phyloP scores from a whole-genome alignment of 2,888 invertebrate species.

The Trypoxylon attenuatum region DNA sequence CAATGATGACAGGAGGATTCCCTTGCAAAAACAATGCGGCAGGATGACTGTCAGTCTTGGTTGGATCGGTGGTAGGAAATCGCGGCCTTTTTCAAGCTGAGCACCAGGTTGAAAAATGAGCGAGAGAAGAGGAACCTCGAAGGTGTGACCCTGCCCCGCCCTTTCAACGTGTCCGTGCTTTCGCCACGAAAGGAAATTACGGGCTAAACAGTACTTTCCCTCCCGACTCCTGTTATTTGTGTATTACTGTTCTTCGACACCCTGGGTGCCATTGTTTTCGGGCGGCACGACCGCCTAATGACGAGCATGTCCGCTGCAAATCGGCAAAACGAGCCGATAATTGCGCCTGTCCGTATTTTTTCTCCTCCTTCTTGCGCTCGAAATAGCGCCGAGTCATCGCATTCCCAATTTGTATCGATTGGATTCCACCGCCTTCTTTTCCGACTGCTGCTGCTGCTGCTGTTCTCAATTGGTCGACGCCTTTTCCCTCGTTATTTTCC shows the following conservation, averaged over 20 bases:
- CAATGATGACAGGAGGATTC: conserved; percentile 65
- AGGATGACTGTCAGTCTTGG: conserved; percentile 61
- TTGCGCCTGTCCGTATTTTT: conserved; percentile 66
- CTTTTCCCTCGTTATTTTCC: not conserved
- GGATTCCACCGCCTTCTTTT: conserved; percentile 46
- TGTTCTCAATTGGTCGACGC: too few relatives aligned
- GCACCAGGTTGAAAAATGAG: conserved; percentile 31
- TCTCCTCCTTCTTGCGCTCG: conserved; percentile 20
- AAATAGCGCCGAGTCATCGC: conserved; percentile 63
- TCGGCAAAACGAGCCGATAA: conserved; percentile 64
- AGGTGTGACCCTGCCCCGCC: conserved; percentile 72
- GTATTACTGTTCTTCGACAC: conserved; percentile 66
- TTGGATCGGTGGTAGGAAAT: conserved; percentile 54
- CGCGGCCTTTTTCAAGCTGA: conserved; percentile 28
- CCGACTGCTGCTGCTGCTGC: conserved; percentile 4
- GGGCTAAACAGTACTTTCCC: conserved; percentile 60
- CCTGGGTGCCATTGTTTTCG: conserved; percentile 63
- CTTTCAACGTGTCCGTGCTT: conserved; percentile 45
- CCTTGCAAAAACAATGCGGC: conserved; percentile 68
- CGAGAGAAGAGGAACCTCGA: conserved; percentile 33
- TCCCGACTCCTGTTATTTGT: conserved; percentile 59
- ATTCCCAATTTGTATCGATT: conserved; percentile 69
- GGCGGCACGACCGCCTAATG: conserved; percentile 47
- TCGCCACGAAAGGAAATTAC: conserved; percentile 64
- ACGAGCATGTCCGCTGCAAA: conserved; percentile 47